phyloP scores from a whole-genome alignment of 2,797 vertebrate species.

The Sebastes minor region DNA sequence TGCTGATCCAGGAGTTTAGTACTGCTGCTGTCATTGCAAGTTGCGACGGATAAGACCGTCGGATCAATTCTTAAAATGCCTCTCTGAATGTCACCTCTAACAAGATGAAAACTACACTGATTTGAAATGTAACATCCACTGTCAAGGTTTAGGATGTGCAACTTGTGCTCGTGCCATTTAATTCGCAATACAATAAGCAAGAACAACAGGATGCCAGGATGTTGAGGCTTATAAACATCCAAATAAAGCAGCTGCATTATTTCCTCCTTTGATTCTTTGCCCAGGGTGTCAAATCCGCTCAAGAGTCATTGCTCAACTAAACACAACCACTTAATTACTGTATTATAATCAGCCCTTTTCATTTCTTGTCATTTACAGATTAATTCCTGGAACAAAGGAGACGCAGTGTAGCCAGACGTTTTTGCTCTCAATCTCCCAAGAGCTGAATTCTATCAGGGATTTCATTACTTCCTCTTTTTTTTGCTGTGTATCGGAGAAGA shows the following conservation, averaged over 20 bases:
- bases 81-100: background rate
- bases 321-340: conserved; percentile 21
- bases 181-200: background rate
- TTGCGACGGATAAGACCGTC: background rate
- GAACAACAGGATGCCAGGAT: conserved; percentile 19
- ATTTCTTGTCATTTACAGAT: background rate
- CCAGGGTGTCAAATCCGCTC: conserved; percentile 20
- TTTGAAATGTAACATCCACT: background rate
- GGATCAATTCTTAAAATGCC: background rate
- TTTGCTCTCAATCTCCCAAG: conserved; percentile 19
- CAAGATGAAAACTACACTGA: background rate
- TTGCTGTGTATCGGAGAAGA: conserved; percentile 16
- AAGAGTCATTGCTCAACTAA: conserved; percentile 3
- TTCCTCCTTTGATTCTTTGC: conserved; percentile 30
- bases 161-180: background rate
- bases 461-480: conserved; percentile 29
- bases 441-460: conserved; percentile 34
- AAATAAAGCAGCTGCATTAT: conserved; percentile 40
- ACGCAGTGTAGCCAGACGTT: background rate
- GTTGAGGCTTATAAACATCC: conserved; percentile 9
- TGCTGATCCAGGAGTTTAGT: conserved; percentile 5
- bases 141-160: background rate
- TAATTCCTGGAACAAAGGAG: conserved; percentile 15
- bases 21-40: background rate
- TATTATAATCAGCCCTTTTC: background rate